These are phyloP conservation scores for Schrankia costaestrigalis DNA, from an alignment of 2,888 invertebrate species.

Conservation along the genomic window DNA sequence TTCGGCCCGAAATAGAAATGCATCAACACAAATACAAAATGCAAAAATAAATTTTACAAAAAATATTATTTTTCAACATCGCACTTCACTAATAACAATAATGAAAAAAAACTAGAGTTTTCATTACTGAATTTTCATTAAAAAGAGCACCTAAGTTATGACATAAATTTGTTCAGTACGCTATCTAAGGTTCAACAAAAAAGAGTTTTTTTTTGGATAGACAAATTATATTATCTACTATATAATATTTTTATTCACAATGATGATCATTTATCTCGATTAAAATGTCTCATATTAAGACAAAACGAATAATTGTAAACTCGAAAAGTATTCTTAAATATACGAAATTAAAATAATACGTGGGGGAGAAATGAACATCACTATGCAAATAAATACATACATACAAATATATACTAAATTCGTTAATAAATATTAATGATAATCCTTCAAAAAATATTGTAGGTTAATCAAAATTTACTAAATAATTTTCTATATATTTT, in stretches of 20 bases:
- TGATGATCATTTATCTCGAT: no score
- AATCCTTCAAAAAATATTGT: no score
- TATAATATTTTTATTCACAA: constrained; percentile 1
- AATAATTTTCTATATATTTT: constrained; percentile 11
- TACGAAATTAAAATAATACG: no score
- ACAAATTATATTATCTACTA: constrained; percentile 8
- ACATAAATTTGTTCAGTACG: constrained; percentile 51
- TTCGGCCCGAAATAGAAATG: no score
- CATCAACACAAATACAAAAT: no score
- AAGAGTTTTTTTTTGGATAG: constrained; percentile 24
- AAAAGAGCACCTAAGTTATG: constrained; percentile 52
- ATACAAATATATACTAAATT: no score
- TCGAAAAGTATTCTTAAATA: no score
- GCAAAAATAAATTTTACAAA: no score
- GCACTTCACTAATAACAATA: background rate
- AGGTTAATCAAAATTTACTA: constrained; percentile 10
- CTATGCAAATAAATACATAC: constrained; percentile 3
- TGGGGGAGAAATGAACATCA: no score
- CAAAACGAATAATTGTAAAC: no score
- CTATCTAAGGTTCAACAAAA: constrained; percentile 31
- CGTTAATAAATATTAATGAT: no score
- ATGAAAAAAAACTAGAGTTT: background rate
- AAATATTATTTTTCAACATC: constrained; percentile 24
- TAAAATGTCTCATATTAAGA: no score
- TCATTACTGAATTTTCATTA: constrained; percentile 17